These are phyloP conservation scores for Myiothlypis chrysogaster DNA, from an alignment of 2,797 vertebrate genomes.

Conservation along the genomic window DNA sequence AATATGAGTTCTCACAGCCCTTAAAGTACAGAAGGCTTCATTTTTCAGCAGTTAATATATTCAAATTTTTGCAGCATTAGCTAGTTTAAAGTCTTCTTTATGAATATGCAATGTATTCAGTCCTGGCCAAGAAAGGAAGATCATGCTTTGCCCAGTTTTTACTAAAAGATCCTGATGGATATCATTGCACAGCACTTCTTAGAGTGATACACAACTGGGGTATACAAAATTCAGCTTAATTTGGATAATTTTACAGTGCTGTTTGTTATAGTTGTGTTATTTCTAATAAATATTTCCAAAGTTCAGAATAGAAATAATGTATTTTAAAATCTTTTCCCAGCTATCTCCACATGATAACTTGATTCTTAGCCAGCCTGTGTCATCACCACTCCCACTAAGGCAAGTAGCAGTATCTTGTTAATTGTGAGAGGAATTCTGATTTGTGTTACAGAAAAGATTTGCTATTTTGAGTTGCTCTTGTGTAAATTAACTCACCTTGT, in stretches of 20 bases:
- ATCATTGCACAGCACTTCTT: background rate
- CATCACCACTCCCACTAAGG: slow-evolving; percentile 95
- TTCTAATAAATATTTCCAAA: background rate
- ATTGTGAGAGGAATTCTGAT: background rate
- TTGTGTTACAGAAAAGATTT: background rate
- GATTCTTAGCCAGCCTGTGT: slow-evolving; percentile 97
- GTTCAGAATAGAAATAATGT: background rate
- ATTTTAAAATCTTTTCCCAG: slow-evolving; percentile 73
- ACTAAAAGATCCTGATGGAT: background rate
- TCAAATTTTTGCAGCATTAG: background rate
- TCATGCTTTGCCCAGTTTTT: background rate
- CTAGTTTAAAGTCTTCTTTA: background rate
- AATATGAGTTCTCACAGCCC: background rate
- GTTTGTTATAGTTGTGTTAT: background rate
- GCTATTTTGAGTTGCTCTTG: background rate
- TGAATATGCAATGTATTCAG: background rate
- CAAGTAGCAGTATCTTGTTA: slow-evolving; percentile 63
- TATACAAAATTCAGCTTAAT: background rate
- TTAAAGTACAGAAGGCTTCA: background rate
- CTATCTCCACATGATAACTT: slow-evolving; percentile 96
- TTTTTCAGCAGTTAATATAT: slow-evolving; percentile 6
- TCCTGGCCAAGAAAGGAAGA: background rate
- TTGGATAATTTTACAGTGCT: background rate
- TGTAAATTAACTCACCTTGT: background rate
- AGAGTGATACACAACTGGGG: background rate